Evolutionary conservation across 2,113 vertebrate species (phyloP).

Genomic region (Rhabdomys dilectus): DNA sequence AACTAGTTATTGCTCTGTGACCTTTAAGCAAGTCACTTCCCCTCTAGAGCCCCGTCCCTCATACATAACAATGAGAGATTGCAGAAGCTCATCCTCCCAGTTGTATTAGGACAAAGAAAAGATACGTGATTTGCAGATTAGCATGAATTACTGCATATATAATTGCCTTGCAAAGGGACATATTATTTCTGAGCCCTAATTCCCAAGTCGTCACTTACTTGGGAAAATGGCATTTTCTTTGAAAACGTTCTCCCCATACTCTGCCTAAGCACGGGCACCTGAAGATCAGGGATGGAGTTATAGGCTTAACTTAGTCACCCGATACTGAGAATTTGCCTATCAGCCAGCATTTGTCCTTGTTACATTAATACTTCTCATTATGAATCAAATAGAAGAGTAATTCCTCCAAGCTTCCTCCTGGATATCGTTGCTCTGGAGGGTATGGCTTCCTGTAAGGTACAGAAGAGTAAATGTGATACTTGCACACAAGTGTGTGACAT

Average conservation of each 20-base stretch:
- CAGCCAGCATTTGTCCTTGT: not conserved
- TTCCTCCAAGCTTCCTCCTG: not conserved
- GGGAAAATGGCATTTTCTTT: slow-evolving; percentile 12
- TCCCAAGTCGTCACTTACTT: not conserved
- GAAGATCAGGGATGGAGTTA: not conserved
- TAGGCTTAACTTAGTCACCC: not conserved
- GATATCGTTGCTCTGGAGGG: not conserved
- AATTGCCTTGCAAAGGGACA: not conserved
- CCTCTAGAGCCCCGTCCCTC: not conserved
- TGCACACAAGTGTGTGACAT: not conserved
- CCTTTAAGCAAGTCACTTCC: not conserved
- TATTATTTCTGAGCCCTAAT: not conserved
- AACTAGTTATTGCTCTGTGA: not conserved
- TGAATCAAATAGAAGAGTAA: not conserved
- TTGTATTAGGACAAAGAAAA: slow-evolving; percentile 10
- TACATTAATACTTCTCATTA: not conserved
- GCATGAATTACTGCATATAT: not conserved
- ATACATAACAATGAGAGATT: not conserved
- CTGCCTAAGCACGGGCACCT: not conserved
- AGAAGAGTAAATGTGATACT: not conserved
- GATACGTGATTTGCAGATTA: slow-evolving; percentile 17
- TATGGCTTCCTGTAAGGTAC: not conserved
- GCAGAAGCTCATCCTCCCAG: not conserved
- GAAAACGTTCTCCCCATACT: not conserved
- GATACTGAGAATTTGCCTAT: not conserved